Conservation (phyloP, 2,113 vertebrate species). For the Sclerurus mexicanus region DNA sequence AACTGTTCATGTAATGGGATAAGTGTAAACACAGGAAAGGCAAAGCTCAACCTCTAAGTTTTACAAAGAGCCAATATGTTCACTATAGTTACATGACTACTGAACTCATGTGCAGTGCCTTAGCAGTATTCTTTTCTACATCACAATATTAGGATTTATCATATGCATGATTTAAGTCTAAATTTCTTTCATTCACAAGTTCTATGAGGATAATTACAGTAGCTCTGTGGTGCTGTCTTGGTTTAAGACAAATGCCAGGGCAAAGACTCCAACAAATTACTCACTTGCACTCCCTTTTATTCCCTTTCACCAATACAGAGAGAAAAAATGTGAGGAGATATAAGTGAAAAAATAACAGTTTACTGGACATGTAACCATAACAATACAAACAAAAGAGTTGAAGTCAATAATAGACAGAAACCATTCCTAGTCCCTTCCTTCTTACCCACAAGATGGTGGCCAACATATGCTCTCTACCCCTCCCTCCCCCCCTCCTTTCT, state of each 20-base stretch:
- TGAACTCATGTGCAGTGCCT: not conserved
- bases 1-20: not conserved
- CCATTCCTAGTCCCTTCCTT: not conserved
- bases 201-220: not conserved
- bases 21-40: not conserved
- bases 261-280: too few relatives aligned
- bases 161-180: not conserved
- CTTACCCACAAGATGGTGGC: not conserved
- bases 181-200: not conserved
- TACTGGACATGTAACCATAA: not conserved
- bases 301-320: not conserved
- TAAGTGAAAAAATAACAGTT: not conserved
- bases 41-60: not conserved
- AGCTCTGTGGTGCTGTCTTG: not conserved
- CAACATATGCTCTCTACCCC: too few relatives aligned
- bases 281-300: not conserved
- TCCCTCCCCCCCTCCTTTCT: too few relatives aligned
- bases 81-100: not conserved
- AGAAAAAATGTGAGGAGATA: not conserved
- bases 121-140: not conserved
- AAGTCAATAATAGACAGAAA: not conserved
- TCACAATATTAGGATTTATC: not conserved
- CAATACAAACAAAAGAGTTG: not conserved
- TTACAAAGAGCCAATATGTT: not conserved
- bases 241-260: not conserved